Base-by-base conservation (phyloP, 2,113 vertebrate species). In the Hiodon alosoides region DNA sequence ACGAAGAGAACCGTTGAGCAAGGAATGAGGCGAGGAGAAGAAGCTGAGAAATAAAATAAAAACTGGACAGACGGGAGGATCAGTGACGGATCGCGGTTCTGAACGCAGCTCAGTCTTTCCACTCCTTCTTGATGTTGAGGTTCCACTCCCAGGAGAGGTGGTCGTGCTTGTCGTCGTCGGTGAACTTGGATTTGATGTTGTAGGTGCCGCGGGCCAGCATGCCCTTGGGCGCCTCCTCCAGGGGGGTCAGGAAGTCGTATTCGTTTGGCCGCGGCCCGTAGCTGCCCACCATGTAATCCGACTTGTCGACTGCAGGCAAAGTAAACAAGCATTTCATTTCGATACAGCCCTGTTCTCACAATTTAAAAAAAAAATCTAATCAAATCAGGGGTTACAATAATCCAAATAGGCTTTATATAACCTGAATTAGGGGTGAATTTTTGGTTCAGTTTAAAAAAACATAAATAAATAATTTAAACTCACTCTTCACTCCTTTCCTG, bases 101-200 rank as follows among this genome's bases (percentile, higher is more conserved):
- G 73, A 81, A 83, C 86, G 80, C 77, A 76, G 80, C 76, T 88
- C 93, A 98, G 77, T 97, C 94, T 86, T 93, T 93, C 96, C 96
- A 98, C 47, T 98, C 94, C 86, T 98, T 98, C 80, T 94, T 95
- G 88, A 97, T 96, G 87, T 90, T 94, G 79, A 98, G 95, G 85
- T 94, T 95, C 96, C 96, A 98, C 85, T 98, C 96, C 96, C 95
- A 98, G 86, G 91, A 93, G 80, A 98, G 93, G 83, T 96, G 96
- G 85, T 95, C 91, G 17, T 94, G 93, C 88, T 95, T 93, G 89
- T 98, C 96, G 0, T 98, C 96, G 10, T 98, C 96, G n/a, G 94
- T 96, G 80, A 98, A 98, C 81, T 91, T 92, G 78, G 94, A 98
- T 82, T 94, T 95, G 90, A 98, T 90, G 81, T 83, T 89, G 88